These are phyloP conservation scores for Danionella cerebrum DNA, from an alignment of 2,113 vertebrate genomes.

Conservation along the genomic window DNA sequence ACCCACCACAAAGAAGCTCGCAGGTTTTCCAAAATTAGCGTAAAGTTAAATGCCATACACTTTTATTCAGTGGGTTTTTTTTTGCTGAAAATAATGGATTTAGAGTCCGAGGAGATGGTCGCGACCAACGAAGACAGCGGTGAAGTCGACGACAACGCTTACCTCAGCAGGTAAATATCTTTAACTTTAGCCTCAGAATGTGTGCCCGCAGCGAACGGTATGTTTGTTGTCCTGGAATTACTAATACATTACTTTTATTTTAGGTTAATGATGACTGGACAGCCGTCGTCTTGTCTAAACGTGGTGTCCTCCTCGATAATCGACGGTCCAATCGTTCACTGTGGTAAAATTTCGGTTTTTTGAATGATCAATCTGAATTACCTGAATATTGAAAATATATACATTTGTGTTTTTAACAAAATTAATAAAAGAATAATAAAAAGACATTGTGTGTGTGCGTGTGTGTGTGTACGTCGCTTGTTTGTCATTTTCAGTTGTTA, in stretches of 20 bases:
- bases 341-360: not conserved
- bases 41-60: not conserved
- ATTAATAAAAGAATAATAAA: too few species aligned
- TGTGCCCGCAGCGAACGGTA: not conserved
- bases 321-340: not conserved
- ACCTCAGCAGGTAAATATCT: slow-evolving; percentile 23
- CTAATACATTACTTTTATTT: not conserved
- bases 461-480: too few species aligned
- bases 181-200: not conserved
- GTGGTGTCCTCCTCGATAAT: not conserved
- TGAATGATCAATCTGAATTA: too few species aligned
- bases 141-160: slow-evolving; percentile 21
- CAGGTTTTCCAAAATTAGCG: too few species aligned
- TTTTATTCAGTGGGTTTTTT: not conserved
- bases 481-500: too few species aligned
- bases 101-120: slow-evolving; percentile 3
- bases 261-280: not conserved
- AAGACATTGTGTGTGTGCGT: too few species aligned
- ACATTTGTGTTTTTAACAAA: too few species aligned
- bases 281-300: not conserved
- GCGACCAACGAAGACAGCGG: slow-evolving; percentile 22
- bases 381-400: too few species aligned
- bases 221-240: not conserved
- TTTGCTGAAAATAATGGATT: not conserved
- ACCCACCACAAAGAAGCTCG: not conserved